phyloP scores from a whole-genome alignment of 2,797 vertebrate genomes.

The Pseudomugil tenellus region DNA sequence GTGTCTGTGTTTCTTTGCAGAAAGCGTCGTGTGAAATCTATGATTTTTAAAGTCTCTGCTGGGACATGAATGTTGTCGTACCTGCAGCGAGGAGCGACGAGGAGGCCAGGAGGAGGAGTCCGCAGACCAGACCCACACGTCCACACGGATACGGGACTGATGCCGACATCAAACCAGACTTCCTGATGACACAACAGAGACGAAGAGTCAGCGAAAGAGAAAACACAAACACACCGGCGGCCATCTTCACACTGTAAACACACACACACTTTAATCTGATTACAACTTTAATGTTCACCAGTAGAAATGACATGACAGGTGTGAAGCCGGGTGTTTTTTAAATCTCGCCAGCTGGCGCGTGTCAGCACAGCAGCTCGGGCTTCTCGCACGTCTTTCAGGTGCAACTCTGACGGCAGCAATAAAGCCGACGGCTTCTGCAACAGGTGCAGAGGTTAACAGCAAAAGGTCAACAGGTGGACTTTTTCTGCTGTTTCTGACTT shows the following conservation, averaged over 20 bases:
- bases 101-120: conserved; percentile 69
- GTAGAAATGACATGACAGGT: background rate
- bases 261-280: background rate
- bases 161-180: conserved; percentile 77
- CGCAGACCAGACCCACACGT: conserved; percentile 59
- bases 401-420: background rate
- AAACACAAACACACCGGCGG: background rate
- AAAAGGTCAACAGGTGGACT: background rate
- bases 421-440: background rate
- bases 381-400: background rate
- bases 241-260: background rate
- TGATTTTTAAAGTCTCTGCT: background rate
- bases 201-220: conserved; percentile 1
- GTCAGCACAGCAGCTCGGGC: background rate
- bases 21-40: no score
- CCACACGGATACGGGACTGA: conserved; percentile 56
- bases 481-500: background rate
- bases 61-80: conserved; percentile 38
- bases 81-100: conserved; percentile 70
- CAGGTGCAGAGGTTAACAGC: no score
- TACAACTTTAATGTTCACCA: background rate
- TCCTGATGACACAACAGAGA: conserved; percentile 56
- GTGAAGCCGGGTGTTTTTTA: no score
- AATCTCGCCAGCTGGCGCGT: conserved; percentile 23
- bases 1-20: no score